These are phyloP conservation scores for Gymnocephalus cernua DNA, from an alignment of 2,113 vertebrate genomes.

Conservation along the genomic window DNA sequence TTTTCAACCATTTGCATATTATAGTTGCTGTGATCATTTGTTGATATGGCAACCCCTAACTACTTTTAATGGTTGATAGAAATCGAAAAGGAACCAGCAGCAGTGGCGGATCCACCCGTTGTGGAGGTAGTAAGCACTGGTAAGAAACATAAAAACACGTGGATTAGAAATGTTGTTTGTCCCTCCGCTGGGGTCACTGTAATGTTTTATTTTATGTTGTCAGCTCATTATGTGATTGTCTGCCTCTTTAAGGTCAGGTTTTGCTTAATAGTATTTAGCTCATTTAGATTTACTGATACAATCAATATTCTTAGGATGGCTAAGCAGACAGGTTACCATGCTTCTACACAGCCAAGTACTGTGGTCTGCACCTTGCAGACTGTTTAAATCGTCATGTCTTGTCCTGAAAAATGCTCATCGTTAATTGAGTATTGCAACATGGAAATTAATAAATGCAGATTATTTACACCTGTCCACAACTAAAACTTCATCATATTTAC, in stretches of 20 bases:
- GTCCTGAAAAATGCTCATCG: neutral
- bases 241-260: neutral
- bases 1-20: neutral
- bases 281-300: neutral
- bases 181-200: neutral
- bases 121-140: constrained; percentile 19
- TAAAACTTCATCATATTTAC: too few species aligned
- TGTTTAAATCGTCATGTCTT: neutral
- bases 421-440: neutral
- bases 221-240: constrained; percentile 16
- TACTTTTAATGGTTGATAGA: constrained; percentile 14
- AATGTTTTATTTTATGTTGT: constrained; percentile 12
- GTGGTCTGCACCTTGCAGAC: neutral
- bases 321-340: neutral
- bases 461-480: neutral
- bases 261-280: neutral
- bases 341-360: neutral
- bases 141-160: constrained; percentile 27
- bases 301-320: neutral
- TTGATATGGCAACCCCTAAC: constrained; percentile 22
- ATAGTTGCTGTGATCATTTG: constrained; percentile 6
- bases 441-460: neutral
- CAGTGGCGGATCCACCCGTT: constrained; percentile 1
- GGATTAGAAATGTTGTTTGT: neutral
- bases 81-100: neutral